A percentile compares a stretch with the other conserved stretches of the same genome.
Evolutionary conservation across 2,797 vertebrate genomes (phyloP).

Genomic region (Astyanax mexicanus): DNA sequence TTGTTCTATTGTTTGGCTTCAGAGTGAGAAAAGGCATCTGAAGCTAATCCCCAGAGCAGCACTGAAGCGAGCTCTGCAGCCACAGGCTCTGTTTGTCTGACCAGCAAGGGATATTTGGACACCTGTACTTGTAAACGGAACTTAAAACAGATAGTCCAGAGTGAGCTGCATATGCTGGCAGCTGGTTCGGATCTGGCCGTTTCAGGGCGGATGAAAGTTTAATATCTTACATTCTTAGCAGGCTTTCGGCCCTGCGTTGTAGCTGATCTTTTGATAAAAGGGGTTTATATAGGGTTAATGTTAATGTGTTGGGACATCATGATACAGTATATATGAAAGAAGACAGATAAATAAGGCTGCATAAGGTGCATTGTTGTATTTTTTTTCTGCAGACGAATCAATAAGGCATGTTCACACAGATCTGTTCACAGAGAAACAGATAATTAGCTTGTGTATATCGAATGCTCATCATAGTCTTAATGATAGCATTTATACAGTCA

Average conservation of each 20-base stretch:
- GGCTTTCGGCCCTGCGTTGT: background rate
- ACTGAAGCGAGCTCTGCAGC: conserved; percentile 2
- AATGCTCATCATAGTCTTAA: conserved; percentile 44
- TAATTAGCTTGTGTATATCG: conserved; percentile 46
- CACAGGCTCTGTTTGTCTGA: conserved; percentile 17
- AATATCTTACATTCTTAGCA: background rate
- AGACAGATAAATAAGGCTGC: background rate
- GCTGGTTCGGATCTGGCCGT: conserved; percentile 9
- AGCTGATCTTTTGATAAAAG: background rate
- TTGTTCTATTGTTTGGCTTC: conserved; percentile 48
- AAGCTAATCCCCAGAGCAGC: conserved; percentile 42
- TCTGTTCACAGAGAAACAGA: conserved; percentile 21
- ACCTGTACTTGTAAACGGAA: conserved; percentile 38
- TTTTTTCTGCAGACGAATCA: conserved; percentile 22
- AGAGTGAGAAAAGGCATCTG: conserved; percentile 43
- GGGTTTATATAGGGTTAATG: background rate
- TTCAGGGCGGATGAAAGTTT: background rate
- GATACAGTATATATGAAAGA: background rate
- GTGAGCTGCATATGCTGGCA: conserved; percentile 3
- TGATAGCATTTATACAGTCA: conserved; percentile 47
- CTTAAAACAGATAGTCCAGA: conserved; percentile 18
- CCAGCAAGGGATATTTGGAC: conserved; percentile 37
- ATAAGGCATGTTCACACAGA: conserved; percentile 23
- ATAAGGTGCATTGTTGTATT: background rate
- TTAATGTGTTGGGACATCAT: background rate